A percentile compares a stretch with the other conserved stretches of the same genome.
These are phyloP conservation scores for Peromyscus melanophrys DNA, from an alignment of 2,797 vertebrate genomes.

Conservation along the genomic window DNA sequence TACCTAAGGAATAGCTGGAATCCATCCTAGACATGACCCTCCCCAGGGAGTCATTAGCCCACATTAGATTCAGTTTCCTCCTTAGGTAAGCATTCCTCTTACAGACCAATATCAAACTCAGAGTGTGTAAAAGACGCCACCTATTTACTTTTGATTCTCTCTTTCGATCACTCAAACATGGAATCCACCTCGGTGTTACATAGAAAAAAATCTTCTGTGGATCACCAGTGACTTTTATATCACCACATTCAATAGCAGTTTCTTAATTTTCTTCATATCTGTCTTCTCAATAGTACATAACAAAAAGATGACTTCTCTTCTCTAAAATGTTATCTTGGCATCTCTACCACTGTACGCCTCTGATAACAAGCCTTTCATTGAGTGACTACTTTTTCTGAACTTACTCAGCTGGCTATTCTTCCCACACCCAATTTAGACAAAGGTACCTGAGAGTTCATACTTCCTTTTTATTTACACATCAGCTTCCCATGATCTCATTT, in stretches of 20 bases:
- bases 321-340: background rate
- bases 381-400: background rate
- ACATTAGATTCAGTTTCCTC: background rate
- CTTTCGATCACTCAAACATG: background rate
- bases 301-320: background rate
- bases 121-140: background rate
- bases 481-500: background rate
- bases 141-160: background rate
- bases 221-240: background rate
- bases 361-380: background rate
- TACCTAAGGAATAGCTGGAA: conserved; percentile 9
- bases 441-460: background rate
- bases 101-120: background rate
- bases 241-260: background rate
- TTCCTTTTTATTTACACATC: background rate
- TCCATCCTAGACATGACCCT: background rate
- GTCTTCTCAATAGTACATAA: background rate
- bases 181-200: background rate
- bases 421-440: background rate
- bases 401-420: background rate
- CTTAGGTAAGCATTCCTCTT: conserved; percentile 7
- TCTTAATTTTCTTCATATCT: background rate
- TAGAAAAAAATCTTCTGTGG: background rate
- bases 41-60: background rate
- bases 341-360: background rate